These are phyloP conservation scores for Ennomos fuscantarius DNA, from an alignment of 2,888 invertebrate genomes.

Conservation along the genomic window DNA sequence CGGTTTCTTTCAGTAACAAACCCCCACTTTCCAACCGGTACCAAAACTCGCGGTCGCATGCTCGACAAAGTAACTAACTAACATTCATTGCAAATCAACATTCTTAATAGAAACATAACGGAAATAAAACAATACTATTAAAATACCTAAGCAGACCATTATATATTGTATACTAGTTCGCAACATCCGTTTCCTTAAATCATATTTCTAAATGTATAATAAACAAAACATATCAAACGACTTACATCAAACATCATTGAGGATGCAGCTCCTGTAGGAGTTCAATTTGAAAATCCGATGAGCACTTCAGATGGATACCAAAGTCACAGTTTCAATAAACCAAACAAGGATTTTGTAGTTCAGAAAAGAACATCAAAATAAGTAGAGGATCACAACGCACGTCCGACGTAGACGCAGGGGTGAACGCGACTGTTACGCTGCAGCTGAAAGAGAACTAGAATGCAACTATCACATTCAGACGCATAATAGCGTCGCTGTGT, in stretches of 20 bases:
- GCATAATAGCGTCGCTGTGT: conserved; percentile 26
- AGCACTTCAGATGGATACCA: conserved; percentile 48
- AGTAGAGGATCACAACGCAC: conserved; percentile 45
- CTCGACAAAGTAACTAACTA: conserved; percentile 35
- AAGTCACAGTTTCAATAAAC: conserved; percentile 45
- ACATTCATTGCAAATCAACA: conserved; percentile 30
- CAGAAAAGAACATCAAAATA: conserved; percentile 22
- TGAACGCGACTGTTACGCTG: conserved; percentile 62
- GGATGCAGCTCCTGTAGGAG: conserved; percentile 31
- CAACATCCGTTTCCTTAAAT: conserved; percentile 26
- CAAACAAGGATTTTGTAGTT: conserved; percentile 27
- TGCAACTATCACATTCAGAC: conserved; percentile 47
- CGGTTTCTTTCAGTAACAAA: conserved; percentile 73
- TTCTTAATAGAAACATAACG: conserved; percentile 12
- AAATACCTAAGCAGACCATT: conserved; percentile 42
- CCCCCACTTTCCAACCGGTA: conserved; percentile 79
- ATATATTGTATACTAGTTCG: conserved; percentile 7
- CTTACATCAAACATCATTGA: conserved; percentile 30
- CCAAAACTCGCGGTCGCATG: conserved; percentile 48
- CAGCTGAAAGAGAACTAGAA: conserved; percentile 48
- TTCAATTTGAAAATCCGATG: conserved; percentile 45
- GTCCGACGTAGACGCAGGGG: conserved; percentile 61
- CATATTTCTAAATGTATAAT: conserved; percentile 18
- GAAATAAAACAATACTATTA: conserved; percentile 22
- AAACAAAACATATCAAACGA: conserved; percentile 19